phyloP scores from a whole-genome alignment of 2,888 invertebrate species.

The Patella pellucida region DNA sequence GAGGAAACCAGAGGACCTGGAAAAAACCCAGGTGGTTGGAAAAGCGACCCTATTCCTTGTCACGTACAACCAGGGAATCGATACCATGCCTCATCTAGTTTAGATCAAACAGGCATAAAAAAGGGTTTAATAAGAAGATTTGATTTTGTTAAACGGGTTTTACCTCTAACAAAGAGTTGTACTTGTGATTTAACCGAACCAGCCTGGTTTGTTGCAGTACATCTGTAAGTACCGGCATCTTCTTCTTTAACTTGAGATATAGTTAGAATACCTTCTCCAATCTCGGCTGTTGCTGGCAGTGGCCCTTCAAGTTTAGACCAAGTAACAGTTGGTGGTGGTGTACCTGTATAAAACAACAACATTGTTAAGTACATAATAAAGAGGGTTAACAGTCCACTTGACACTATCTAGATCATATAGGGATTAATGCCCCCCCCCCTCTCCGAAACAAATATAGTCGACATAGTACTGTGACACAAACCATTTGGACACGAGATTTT shows the following conservation, averaged over 20 bases:
- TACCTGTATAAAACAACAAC: conserved; percentile 36
- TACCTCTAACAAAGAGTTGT: conserved; percentile 57
- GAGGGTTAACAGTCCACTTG: neutral
- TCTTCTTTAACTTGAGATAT: conserved; percentile 76
- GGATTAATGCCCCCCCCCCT: no score
- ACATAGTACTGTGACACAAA: no score
- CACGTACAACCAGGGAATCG: no score
- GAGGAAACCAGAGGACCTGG: no score
- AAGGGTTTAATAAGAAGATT: no score
- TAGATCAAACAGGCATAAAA: no score
- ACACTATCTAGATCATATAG: no score
- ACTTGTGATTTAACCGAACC: conserved; percentile 76
- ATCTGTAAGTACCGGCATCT: conserved; percentile 81
- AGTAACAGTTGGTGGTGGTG: conserved; percentile 71
- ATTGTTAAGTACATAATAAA: neutral
- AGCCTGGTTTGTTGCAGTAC: conserved; percentile 75
- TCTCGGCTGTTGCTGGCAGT: conserved; percentile 62
- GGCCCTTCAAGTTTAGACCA: conserved; percentile 77
- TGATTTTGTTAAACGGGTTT: conserved; percentile 6
- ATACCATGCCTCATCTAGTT: no score
- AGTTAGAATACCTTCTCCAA: conserved; percentile 75
- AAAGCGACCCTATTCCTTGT: no score
- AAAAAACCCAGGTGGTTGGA: no score
- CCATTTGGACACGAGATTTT: no score
- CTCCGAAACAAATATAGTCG: no score